These are phyloP conservation scores for Nebria ingens DNA, from an alignment of 1,140 invertebrate species.

Conservation along the genomic window DNA sequence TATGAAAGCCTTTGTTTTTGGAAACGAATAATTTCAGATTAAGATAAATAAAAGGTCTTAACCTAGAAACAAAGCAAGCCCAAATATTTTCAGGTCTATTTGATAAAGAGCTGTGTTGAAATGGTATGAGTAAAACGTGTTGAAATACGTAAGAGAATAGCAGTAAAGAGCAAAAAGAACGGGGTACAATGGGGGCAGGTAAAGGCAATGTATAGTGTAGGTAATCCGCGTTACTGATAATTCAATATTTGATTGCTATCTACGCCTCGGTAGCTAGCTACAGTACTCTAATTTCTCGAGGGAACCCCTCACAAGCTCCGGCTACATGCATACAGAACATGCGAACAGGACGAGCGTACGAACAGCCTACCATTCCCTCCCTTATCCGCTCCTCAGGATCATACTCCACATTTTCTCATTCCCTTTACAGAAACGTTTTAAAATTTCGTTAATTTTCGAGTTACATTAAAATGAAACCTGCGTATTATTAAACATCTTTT, in stretches of 20 bases:
- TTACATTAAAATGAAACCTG: not conserved
- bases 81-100: too few relatives aligned
- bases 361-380: not conserved
- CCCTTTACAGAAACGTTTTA: not conserved
- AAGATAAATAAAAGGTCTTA: too few relatives aligned
- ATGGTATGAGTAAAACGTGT: too few relatives aligned
- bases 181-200: not conserved
- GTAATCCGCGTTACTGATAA: slow-evolving; percentile 4
- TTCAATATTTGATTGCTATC: slow-evolving; percentile 9
- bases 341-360: not conserved
- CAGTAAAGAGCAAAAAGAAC: too few relatives aligned
- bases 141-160: too few relatives aligned
- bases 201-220: not conserved
- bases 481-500: not conserved
- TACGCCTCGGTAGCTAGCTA: not conserved
- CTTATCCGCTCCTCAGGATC: not conserved
- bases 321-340: not conserved
- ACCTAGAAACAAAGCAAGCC: too few relatives aligned
- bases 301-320: not conserved
- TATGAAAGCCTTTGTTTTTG: too few relatives aligned
- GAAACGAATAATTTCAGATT: too few relatives aligned
- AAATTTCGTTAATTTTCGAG: not conserved
- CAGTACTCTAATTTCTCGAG: not conserved
- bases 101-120: too few relatives aligned
- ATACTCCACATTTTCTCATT: not conserved